Evolutionary conservation across 2,113 vertebrate genomes (phyloP).

Genomic region (Rhineura floridana): DNA sequence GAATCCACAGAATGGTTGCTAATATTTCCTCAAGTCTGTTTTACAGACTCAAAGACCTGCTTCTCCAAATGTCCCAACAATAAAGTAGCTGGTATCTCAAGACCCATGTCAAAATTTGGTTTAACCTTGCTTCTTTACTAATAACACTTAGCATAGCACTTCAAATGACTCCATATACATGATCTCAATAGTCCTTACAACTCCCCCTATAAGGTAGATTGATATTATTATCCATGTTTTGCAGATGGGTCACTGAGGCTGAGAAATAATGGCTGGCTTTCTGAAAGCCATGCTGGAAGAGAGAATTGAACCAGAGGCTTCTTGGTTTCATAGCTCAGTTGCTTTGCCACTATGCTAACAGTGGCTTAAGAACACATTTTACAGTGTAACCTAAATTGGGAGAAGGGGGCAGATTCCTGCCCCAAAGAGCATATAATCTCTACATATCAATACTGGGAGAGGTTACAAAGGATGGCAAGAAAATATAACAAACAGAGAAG

Average conservation of each 20-base stretch:
- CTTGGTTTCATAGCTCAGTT: not conserved
- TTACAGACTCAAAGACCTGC: not conserved
- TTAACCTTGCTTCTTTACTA: not conserved
- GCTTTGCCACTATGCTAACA: too few relatives aligned
- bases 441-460: not conserved
- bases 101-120: not conserved
- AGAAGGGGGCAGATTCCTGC: not conserved
- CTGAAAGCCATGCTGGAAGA: not conserved
- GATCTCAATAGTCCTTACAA: not conserved
- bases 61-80: not conserved
- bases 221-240: not conserved
- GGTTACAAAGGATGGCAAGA: not conserved
- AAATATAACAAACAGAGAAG: not conserved
- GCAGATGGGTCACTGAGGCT: not conserved
- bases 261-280: not conserved
- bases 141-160: not conserved
- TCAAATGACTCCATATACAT: not conserved
- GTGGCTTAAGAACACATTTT: not conserved
- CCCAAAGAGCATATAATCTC: not conserved
- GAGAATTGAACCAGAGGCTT: not conserved
- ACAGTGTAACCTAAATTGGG: not conserved
- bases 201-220: not conserved
- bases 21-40: slow-evolving; percentile 25
- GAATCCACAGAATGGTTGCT: not conserved
- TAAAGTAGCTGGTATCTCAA: not conserved